Evolutionary conservation across 2,797 vertebrate species (phyloP).

Genomic region (Sparus aurata): DNA sequence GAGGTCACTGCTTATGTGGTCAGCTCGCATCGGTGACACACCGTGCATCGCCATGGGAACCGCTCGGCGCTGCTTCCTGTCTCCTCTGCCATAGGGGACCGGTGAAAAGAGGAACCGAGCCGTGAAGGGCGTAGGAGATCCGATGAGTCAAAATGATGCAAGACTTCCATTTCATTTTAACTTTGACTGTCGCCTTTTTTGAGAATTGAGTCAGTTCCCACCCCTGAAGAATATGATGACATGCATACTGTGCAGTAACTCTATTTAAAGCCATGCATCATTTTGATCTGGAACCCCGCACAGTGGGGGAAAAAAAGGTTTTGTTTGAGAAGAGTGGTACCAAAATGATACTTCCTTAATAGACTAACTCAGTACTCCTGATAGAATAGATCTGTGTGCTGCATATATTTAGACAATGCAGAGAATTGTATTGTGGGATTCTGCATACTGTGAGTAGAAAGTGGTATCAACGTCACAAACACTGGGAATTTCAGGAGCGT

Average conservation of each 20-base stretch:
- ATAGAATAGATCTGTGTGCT: too few species aligned
- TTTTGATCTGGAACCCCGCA: neutral
- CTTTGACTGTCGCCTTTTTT: neutral
- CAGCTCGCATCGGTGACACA: neutral
- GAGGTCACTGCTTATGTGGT: slow-evolving; percentile 41
- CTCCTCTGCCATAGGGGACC: neutral
- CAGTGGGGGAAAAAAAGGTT: neutral
- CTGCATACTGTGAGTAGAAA: too few species aligned
- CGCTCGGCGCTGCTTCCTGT: slow-evolving; percentile 14
- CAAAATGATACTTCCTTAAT: neutral
- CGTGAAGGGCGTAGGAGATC: rapidly evolving
- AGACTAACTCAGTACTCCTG: too few species aligned
- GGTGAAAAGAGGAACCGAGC: neutral
- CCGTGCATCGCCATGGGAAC: slow-evolving; percentile 17
- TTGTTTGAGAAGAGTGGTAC: neutral
- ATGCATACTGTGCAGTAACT: too few species aligned
- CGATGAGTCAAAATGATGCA: slow-evolving; percentile 13
- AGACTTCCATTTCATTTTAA: neutral
- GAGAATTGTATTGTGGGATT: neutral
- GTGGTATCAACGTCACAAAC: too few species aligned
- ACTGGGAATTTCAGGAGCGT: too few species aligned
- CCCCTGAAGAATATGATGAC: neutral
- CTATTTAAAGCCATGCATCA: neutral
- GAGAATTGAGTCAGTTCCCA: neutral
- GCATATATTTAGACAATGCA: too few species aligned